These are phyloP conservation scores for Microtus oregoni DNA, from an alignment of 2,113 vertebrate genomes.

Conservation along the genomic window DNA sequence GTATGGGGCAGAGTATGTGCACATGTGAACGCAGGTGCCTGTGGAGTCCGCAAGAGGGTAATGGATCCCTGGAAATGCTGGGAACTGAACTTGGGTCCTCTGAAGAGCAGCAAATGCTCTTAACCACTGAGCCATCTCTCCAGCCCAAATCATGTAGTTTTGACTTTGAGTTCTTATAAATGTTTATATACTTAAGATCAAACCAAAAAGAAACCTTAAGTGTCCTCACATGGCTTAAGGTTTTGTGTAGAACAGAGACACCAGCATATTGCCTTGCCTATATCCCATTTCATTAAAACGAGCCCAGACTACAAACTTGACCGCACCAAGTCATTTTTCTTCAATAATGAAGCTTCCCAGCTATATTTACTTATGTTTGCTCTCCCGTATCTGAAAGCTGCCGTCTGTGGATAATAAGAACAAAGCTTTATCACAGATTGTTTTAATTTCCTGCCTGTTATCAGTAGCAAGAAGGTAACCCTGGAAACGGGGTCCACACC, in stretches of 20 bases:
- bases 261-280: constrained; percentile 5
- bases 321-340: constrained; percentile 58
- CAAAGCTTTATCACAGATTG: constrained; percentile 75
- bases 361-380: constrained; percentile 75
- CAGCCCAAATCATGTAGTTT: neutral
- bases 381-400: constrained; percentile 79
- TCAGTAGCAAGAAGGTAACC: constrained; percentile 87
- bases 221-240: neutral
- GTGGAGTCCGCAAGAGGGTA: neutral
- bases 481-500: constrained; percentile 84
- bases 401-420: constrained; percentile 85
- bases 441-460: constrained; percentile 91
- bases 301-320: constrained; percentile 51
- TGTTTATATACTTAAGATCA: constrained; percentile 46
- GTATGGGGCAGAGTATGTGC: neutral
- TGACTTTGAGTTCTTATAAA: constrained; percentile 43
- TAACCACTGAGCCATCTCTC: neutral
- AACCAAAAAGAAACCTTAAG: neutral
- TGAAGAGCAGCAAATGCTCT: neutral
- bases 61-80: neutral
- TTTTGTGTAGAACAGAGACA: neutral
- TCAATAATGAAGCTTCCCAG: constrained; percentile 67
- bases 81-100: neutral
- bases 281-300: constrained; percentile 53
- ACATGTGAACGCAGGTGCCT: neutral